Conservation (phyloP, 2,888 invertebrate genomes). For the Pseudococcus longispinus region DNA sequence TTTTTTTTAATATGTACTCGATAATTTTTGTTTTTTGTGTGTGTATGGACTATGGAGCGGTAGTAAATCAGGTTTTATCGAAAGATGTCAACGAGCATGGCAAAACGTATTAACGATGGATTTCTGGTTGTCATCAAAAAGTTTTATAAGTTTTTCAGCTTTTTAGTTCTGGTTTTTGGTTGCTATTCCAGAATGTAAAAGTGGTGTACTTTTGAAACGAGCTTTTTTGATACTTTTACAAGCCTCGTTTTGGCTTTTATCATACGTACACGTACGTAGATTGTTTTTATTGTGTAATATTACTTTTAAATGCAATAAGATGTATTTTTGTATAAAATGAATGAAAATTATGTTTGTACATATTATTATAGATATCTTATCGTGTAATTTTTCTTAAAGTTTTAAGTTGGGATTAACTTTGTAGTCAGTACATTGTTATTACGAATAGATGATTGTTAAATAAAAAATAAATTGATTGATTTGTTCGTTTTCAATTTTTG, state of each 20-base stretch:
- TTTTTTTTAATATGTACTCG: background rate
- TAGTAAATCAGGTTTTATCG: background rate
- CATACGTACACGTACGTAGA: conserved; percentile 7
- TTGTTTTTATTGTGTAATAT: conserved; percentile 4
- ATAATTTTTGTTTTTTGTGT: background rate
- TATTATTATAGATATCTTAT: conserved; percentile 35
- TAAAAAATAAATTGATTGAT: conserved; percentile 47
- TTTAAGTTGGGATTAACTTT: conserved; percentile 54
- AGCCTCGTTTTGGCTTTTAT: conserved; percentile 14
- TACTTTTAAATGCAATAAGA: background rate
- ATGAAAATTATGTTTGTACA: conserved; percentile 15
- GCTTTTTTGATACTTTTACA: conserved; percentile 26
- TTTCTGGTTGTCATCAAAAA: no score
- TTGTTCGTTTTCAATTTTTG: background rate
- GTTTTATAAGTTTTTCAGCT: no score
- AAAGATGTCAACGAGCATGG: no score
- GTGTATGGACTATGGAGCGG: no score
- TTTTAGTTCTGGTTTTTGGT: background rate
- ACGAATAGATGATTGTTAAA: conserved; percentile 53
- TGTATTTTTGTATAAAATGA: conserved; percentile 8
- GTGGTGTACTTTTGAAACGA: conserved; percentile 39
- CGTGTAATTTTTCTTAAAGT: conserved; percentile 52
- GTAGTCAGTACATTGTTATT: conserved; percentile 55
- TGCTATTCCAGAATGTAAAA: background rate
- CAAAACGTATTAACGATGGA: no score